A percentile compares a stretch with the other conserved stretches of the same genome.
Evolutionary conservation across 2,888 invertebrate genomes (phyloP).

Genomic region (Sycophila texana): DNA sequence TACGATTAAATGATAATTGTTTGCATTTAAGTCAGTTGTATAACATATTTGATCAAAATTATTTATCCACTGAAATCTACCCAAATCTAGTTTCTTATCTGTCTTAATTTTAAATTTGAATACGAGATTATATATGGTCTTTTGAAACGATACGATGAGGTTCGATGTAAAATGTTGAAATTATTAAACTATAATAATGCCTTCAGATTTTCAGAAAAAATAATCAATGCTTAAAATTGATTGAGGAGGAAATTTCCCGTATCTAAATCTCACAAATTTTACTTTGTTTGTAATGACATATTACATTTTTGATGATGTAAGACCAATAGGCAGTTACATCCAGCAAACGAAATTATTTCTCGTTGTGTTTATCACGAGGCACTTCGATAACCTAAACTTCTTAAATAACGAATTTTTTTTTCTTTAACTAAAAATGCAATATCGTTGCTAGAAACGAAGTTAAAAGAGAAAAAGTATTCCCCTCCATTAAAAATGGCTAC

Average conservation of each 20-base stretch:
- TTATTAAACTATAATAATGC: not conserved
- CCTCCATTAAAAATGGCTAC: too few relatives aligned
- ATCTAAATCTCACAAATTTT: too few relatives aligned
- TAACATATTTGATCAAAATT: not conserved
- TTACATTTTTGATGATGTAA: not conserved
- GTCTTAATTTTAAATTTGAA: not conserved
- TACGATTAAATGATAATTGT: not conserved
- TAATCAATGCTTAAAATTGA: too few relatives aligned
- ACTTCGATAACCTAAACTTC: slow-evolving; percentile 53
- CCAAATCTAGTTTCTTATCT: not conserved
- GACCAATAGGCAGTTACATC: slow-evolving; percentile 19
- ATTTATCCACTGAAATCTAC: not conserved
- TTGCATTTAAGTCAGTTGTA: not conserved
- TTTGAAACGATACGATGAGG: not conserved
- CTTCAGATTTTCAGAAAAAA: too few relatives aligned
- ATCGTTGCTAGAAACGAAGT: not conserved
- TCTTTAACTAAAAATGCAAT: slow-evolving; percentile 23
- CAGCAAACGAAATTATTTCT: slow-evolving; percentile 37
- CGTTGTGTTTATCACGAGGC: slow-evolving; percentile 58
- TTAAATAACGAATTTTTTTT: slow-evolving; percentile 43
- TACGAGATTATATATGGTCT: not conserved
- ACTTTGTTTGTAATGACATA: too few relatives aligned
- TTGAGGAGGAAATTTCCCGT: too few relatives aligned
- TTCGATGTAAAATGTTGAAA: not conserved
- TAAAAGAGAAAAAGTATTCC: slow-evolving; percentile 1